Conservation (phyloP, 2,888 invertebrate species). For the Drosophila ustulata region DNA sequence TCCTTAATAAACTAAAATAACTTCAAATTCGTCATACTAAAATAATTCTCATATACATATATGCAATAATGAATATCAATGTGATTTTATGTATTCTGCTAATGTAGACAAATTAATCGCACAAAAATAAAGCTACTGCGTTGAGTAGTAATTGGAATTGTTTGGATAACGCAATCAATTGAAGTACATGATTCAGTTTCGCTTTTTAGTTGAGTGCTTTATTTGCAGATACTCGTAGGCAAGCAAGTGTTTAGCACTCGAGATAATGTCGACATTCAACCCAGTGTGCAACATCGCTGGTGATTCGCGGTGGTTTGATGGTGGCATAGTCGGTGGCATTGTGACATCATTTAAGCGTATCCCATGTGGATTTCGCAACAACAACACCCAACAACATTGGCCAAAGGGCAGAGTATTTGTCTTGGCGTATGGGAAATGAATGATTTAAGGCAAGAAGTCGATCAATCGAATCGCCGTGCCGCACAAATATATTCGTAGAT, state of each 20-base stretch:
- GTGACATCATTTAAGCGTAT: slow-evolving; percentile 25
- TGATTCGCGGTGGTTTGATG: not conserved
- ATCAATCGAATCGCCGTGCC: not conserved
- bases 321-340: not conserved
- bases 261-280: slow-evolving; percentile 3
- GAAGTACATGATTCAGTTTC: not conserved
- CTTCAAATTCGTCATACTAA: too few species aligned
- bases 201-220: not conserved
- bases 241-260: not conserved
- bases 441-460: slow-evolving; percentile 15
- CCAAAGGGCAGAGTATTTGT: slow-evolving; percentile 30
- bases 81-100: too few species aligned
- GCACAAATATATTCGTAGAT: not conserved
- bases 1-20: too few species aligned
- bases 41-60: too few species aligned
- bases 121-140: not conserved
- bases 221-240: not conserved
- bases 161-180: not conserved
- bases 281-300: slow-evolving; percentile 25
- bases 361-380: slow-evolving; percentile 5
- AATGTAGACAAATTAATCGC: too few species aligned
- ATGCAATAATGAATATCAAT: too few species aligned
- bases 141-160: not conserved
- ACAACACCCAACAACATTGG: not conserved
- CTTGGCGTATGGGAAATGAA: not conserved